Conservation (phyloP, 2,113 vertebrate genomes). For the Alosa alosa region DNA sequence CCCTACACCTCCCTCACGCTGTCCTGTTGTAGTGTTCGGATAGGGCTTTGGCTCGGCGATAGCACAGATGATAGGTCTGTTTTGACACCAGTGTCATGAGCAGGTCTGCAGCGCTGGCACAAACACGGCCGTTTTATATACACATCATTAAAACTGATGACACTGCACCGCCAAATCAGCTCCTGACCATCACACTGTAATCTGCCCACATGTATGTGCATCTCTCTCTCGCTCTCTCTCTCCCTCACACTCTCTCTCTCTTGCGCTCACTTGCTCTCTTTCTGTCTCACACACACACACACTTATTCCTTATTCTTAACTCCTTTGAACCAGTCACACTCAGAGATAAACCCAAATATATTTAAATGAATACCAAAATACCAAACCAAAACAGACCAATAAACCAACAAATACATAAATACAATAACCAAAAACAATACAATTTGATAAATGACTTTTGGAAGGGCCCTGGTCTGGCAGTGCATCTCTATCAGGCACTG, state of each 20-base stretch:
- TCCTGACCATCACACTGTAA: background rate
- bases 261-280: background rate
- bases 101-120: slow-evolving; percentile 45
- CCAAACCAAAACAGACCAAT: too few species aligned
- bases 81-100: background rate
- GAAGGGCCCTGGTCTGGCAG: too few species aligned
- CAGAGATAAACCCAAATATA: too few species aligned
- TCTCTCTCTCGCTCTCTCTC: background rate
- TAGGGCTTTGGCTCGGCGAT: slow-evolving; percentile 40
- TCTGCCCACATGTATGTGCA: background rate
- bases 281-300: background rate
- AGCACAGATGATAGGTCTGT: slow-evolving; percentile 20
- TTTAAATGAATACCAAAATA: too few species aligned
- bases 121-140: slow-evolving; percentile 44
- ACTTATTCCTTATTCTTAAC: background rate
- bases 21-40: slow-evolving; percentile 40
- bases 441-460: too few species aligned
- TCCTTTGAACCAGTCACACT: too few species aligned
- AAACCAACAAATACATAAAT: too few species aligned
- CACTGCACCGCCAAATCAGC: background rate
- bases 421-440: too few species aligned
- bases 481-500: too few species aligned
- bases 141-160: slow-evolving; percentile 40
- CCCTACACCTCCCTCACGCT: slow-evolving; percentile 20
- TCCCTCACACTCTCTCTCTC: background rate